A percentile compares a stretch with the other conserved stretches of the same genome.
phyloP scores from a whole-genome alignment of 2,888 invertebrate species.

The Troides aeacus region DNA sequence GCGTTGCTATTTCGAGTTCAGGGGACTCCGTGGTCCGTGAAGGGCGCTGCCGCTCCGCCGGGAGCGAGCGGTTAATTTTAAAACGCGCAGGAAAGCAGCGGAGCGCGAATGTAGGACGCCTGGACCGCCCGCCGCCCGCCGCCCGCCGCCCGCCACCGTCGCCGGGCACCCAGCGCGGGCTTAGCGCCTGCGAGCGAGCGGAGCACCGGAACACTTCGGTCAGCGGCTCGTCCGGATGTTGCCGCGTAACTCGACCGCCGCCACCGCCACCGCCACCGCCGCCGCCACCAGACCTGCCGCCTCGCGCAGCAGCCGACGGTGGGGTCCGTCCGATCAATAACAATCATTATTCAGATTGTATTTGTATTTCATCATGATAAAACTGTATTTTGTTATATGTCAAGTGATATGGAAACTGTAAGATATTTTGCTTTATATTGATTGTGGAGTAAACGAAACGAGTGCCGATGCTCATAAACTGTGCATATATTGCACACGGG shows the following conservation, averaged over 20 bases:
- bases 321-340: no score
- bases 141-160: slow-evolving; percentile 41
- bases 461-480: no score
- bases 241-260: slow-evolving; percentile 24
- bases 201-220: slow-evolving; percentile 59
- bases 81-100: slow-evolving; percentile 72
- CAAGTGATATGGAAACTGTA: no score
- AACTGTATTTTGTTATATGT: no score
- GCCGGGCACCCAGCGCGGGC: slow-evolving; percentile 65
- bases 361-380: no score
- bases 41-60: slow-evolving; percentile 72
- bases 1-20: slow-evolving; percentile 45
- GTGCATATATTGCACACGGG: no score
- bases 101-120: slow-evolving; percentile 73
- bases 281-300: no score
- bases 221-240: slow-evolving; percentile 65
- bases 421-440: no score
- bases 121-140: slow-evolving; percentile 51
- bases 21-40: slow-evolving; percentile 68
- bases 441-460: no score
- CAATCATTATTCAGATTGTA: no score
- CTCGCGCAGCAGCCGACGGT: no score
- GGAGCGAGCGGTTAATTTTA: slow-evolving; percentile 71
- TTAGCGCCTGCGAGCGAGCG: slow-evolving; percentile 62
- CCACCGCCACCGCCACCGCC: no score